A percentile compares a stretch with the other conserved stretches of the same genome.
phyloP scores from a whole-genome alignment of 2,888 invertebrate genomes.

The Ecliptopera silaceata region DNA sequence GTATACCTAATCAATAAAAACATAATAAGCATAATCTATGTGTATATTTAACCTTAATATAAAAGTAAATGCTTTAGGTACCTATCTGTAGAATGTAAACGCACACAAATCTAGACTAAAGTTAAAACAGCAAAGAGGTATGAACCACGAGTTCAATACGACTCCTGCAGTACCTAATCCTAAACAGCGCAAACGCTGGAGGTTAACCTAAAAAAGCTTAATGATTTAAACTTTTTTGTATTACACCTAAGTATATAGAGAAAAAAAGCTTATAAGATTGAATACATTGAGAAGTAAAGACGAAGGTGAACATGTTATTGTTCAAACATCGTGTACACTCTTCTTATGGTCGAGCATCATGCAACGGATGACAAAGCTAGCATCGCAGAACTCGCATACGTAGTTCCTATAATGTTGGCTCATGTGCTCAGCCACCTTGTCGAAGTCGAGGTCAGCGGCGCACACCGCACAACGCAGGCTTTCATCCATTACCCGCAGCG shows the following conservation, averaged over 20 bases:
- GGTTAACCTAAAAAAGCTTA: too few relatives aligned
- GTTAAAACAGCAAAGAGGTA: background rate
- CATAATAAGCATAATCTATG: too few relatives aligned
- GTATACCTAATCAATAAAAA: too few relatives aligned
- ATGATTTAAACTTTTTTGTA: too few relatives aligned
- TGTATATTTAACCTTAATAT: background rate
- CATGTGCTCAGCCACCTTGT: slow-evolving; percentile 63
- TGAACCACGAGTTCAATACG: too few relatives aligned
- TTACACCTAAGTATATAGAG: too few relatives aligned
- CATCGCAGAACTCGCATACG: slow-evolving; percentile 63
- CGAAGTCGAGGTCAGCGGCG: slow-evolving; percentile 44
- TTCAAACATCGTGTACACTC: slow-evolving; percentile 48
- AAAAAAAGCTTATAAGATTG: too few relatives aligned
- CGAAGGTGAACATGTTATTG: too few relatives aligned
- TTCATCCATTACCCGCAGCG: slow-evolving; percentile 45
- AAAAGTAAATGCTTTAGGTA: background rate
- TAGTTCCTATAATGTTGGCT: slow-evolving; percentile 65
- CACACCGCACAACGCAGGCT: slow-evolving; percentile 50
- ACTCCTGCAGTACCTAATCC: too few relatives aligned
- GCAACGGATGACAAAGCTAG: slow-evolving; percentile 50
- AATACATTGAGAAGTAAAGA: background rate
- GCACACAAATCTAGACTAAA: background rate
- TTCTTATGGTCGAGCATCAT: slow-evolving; percentile 59
- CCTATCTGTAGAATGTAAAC: background rate
- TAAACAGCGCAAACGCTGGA: too few relatives aligned